Base-by-base conservation (phyloP, 2,797 vertebrate species). In the Sebastes trivittatus region DNA sequence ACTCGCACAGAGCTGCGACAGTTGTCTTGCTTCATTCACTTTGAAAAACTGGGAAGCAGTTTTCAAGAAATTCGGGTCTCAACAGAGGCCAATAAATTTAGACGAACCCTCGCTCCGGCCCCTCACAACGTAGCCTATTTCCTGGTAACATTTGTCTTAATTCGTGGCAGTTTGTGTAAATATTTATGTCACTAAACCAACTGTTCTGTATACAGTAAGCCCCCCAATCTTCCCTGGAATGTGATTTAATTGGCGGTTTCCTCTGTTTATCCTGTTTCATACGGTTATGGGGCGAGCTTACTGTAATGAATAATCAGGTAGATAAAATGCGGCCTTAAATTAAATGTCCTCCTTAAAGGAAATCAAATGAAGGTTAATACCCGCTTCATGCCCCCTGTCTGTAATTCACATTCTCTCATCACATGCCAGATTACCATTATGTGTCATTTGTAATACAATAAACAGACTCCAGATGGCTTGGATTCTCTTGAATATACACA, bases 241-340 rank as follows among this genome's bases (percentile, higher is more conserved):
- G 94, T 88, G 91, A 93, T 94, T 95, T 95, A 95, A 96, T 95
- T 95, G 95, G 93, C 94, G 88, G 95, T 95, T 96, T 96, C 95
- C 95, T 95, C 88, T 95, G 95, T 96, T 96, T 96, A 95, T 93
- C 94, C 93, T 88, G 85, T 86, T 93, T 93, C 92, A 89, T 94
- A 92, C 80, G 76, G 90, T 93, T 90, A 89, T 91, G 92, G n/a
- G 92, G 89, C 86, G 85, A 89, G 89, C 86, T 93, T 87, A 90
- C 94, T 93, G 86, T 95, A 94, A 95, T 94, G 95, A 95, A 95
- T 95, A 95, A 96, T 96, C 94, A 95, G 94, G 93, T 93, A 90
- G 93, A 94, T 95, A 94, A 95, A 95, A 90, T 77, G 80, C 80
- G 85, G 90, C 90, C 94, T 95, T 90, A 95, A 96, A 96, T 95